Percentiles rank a stretch among this genome's conserved stretches.
Evolutionary conservation across 1,140 invertebrate species (phyloP).

Genomic region (Zaprionus ghesquierei): DNA sequence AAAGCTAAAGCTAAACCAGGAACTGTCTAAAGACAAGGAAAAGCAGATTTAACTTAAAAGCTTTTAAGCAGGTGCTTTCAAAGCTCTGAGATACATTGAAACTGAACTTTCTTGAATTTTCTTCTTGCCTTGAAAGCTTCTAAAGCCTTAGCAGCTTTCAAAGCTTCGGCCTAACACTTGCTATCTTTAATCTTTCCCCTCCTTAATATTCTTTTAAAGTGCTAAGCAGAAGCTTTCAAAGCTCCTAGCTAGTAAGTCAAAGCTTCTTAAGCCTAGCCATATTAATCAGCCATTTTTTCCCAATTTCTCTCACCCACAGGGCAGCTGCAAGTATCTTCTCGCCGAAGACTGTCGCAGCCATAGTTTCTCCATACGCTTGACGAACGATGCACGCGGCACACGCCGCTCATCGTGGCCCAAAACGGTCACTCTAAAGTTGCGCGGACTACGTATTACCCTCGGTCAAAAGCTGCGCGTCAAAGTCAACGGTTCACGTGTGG

Average conservation of each 20-base stretch:
- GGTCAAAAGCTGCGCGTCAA: conserved; percentile 94
- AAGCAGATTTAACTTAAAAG: background rate
- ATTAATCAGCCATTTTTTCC: background rate
- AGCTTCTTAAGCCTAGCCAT: background rate
- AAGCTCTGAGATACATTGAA: background rate
- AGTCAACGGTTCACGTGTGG: conserved; percentile 90
- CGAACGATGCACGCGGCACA: conserved; percentile 92
- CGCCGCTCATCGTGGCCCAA: conserved; percentile 93
- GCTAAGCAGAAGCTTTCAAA: background rate
- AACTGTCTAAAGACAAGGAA: too few species aligned
- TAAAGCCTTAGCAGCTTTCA: background rate
- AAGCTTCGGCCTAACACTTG: background rate
- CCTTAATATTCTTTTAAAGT: too few species aligned
- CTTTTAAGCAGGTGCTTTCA: background rate
- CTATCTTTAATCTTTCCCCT: too few species aligned
- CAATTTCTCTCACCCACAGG: conserved; percentile 84
- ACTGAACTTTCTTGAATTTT: background rate
- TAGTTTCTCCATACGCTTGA: conserved; percentile 93
- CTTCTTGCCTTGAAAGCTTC: background rate
- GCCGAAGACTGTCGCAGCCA: conserved; percentile 90
- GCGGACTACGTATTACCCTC: conserved; percentile 90
- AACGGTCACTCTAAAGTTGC: conserved; percentile 91
- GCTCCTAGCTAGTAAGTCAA: background rate
- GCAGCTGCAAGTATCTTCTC: conserved; percentile 94
- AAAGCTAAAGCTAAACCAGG: too few species aligned